Conservation (phyloP, 2,888 invertebrate genomes). For the Epinotia brunnichana region DNA sequence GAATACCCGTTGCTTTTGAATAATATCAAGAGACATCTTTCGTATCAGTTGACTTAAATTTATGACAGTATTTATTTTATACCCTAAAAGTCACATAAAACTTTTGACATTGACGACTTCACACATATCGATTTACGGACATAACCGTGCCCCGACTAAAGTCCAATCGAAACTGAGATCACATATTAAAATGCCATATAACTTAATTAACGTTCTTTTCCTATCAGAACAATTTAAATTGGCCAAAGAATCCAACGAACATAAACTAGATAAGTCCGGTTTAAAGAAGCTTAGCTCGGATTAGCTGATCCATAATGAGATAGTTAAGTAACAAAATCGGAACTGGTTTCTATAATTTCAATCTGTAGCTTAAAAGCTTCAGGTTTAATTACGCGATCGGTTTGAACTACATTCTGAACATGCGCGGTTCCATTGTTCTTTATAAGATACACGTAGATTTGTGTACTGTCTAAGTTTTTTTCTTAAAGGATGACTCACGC, state of each 20-base stretch:
- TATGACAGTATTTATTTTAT: conserved; percentile 38
- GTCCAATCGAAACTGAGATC: conserved; percentile 21
- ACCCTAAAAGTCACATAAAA: conserved; percentile 29
- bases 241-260: conserved; percentile 61
- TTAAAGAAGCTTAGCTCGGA: conserved; percentile 61
- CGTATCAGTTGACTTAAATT: conserved; percentile 9
- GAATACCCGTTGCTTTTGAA: not conserved
- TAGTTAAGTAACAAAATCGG: conserved; percentile 59
- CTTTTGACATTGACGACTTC: conserved; percentile 39
- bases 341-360: conserved; percentile 67
- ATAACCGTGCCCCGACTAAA: not conserved
- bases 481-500: no score
- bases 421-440: conserved; percentile 52
- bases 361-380: conserved; percentile 64
- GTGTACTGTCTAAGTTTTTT: no score
- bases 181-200: conserved; percentile 47
- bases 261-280: conserved; percentile 67
- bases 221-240: conserved; percentile 56
- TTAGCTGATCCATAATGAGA: conserved; percentile 56
- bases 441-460: not conserved
- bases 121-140: conserved; percentile 37
- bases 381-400: conserved; percentile 67
- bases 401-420: conserved; percentile 56
- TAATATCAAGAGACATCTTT: not conserved
- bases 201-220: conserved; percentile 55